Conservation (phyloP, 2,888 invertebrate species). For the Sphinx pinastri region DNA sequence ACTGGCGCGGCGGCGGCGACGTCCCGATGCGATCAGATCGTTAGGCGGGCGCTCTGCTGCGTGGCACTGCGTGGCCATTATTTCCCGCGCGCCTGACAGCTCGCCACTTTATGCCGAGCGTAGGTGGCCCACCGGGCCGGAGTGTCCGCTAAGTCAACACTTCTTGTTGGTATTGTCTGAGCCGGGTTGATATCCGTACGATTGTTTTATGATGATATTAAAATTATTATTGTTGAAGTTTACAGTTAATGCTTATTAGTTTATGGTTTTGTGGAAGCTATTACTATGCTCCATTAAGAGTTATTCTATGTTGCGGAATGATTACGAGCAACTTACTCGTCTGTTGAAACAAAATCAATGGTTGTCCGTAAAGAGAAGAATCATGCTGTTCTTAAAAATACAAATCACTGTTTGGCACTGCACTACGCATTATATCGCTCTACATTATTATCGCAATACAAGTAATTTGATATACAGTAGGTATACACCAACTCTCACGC, state of each 20-base stretch:
- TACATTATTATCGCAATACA: too few relatives aligned
- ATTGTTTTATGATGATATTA: conserved; percentile 6
- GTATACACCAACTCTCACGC: too few relatives aligned
- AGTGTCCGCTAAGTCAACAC: conserved; percentile 60
- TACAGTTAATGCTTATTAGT: neutral
- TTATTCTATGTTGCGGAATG: too few relatives aligned
- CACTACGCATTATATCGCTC: too few relatives aligned
- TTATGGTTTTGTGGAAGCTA: too few relatives aligned
- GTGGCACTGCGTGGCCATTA: conserved; percentile 44
- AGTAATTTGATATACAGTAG: too few relatives aligned
- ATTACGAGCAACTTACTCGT: too few relatives aligned
- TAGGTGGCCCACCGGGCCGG: conserved; percentile 68
- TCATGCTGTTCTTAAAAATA: too few relatives aligned
- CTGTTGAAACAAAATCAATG: too few relatives aligned
- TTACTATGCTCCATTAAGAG: too few relatives aligned
- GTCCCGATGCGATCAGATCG: conserved; percentile 54
- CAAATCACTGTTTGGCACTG: too few relatives aligned
- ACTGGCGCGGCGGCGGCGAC: conserved; percentile 33
- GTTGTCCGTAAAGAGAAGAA: too few relatives aligned
- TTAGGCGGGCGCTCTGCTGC: conserved; percentile 48
- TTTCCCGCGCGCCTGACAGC: conserved; percentile 59
- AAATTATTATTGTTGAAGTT: neutral
- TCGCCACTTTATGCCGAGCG: conserved; percentile 55
- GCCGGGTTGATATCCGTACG: neutral
- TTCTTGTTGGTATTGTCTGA: conserved; percentile 50